Base-by-base conservation (phyloP, 2,113 vertebrate species). In the Cynoglossus semilaevis region DNA sequence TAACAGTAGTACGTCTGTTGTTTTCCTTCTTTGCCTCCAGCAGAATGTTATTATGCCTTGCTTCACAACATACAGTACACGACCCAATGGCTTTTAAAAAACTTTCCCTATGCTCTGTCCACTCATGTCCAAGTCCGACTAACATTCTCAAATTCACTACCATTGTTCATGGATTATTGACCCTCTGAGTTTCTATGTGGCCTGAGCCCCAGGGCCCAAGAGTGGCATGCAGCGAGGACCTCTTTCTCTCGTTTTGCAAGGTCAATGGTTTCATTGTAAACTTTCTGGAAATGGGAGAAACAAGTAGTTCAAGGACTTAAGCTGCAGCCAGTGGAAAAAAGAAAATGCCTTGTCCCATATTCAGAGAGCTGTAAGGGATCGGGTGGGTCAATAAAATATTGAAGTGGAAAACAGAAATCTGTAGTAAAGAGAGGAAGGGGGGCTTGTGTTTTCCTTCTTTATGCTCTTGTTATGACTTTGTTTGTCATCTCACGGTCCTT, bases 231-330 rank as follows among this genome's bases (percentile, higher is more conserved):
- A 19, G 18, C 2, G 1, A 43, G 50, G 43, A 50, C 36, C 61
- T 64, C 19, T 18, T 50, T 41, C 7, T 35, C 50, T 60, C 66
- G 57, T 67, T 78, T 56, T 10, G 67, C 72, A 75, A 77, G 82
- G 82, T 76, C 72, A 64, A 63, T 63, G 36, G 58, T 71, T 52
- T 52, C 67, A 77, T 65, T 70, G 70, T 52, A 74, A 78, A 67
- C 53, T 29, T 4, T 29, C 22, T 13, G 48, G 64, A 46, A 16
- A 65, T 54, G 72, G 71, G 74, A 17, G 52, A 62, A 74, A 80
- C 71, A 79, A 81, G 71, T 70, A 73, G 74, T 81, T 85, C 81
- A 87, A 85, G 77, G 79, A 79, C 72, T 82, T 49, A 66, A 15
- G 18, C 38, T 17, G 13, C 61, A 51, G 47, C 68, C 73, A 1